Percentiles rank a stretch among this genome's conserved stretches.
Conservation (phyloP, 2,888 invertebrate species). For the Hipparchia sbordonii region DNA sequence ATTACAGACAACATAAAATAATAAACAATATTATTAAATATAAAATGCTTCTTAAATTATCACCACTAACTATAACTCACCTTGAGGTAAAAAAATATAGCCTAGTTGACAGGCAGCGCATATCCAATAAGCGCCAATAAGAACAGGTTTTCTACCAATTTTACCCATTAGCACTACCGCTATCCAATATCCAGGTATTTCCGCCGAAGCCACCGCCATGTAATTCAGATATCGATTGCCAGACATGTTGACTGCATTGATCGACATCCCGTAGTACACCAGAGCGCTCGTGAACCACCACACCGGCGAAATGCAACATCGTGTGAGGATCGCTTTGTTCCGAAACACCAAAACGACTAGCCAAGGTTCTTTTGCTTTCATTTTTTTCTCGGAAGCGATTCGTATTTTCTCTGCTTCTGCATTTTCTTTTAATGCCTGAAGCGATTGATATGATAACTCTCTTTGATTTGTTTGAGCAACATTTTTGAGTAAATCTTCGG, state of each 20-base stretch:
- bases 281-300: conserved; percentile 86
- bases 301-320: conserved; percentile 79
- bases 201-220: conserved; percentile 82
- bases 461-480: conserved; percentile 81
- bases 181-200: conserved; percentile 86
- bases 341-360: conserved; percentile 3
- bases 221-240: conserved; percentile 86
- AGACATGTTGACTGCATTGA: conserved; percentile 85
- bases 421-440: conserved; percentile 48
- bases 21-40: neutral
- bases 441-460: conserved; percentile 62
- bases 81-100: conserved; percentile 12
- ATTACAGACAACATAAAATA: neutral
- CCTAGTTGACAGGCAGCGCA: conserved; percentile 14
- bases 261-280: conserved; percentile 86
- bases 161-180: conserved; percentile 82
- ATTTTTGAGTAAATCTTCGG: conserved; percentile 77
- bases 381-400: neutral
- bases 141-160: conserved; percentile 79
- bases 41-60: neutral
- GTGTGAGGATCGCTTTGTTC: conserved; percentile 61
- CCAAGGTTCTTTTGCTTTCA: conserved; percentile 11
- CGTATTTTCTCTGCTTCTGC: conserved; percentile 15
- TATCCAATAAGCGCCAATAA: conserved; percentile 20
- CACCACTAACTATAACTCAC: neutral